Evolutionary conservation across 2,888 invertebrate species (phyloP).

Genomic region (Chymomyza fuscimana): DNA sequence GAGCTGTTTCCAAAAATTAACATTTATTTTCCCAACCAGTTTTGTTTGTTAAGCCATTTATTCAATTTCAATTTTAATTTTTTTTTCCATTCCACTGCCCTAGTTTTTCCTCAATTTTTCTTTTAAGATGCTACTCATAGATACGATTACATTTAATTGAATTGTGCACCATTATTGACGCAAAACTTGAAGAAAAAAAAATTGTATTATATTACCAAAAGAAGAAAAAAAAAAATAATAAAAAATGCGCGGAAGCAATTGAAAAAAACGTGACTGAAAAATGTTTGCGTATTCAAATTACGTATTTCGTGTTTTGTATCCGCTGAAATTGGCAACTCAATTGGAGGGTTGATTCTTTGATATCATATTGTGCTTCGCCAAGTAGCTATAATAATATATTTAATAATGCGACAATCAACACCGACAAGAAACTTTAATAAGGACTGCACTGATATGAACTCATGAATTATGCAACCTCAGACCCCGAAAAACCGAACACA

Average conservation of each 20-base stretch:
- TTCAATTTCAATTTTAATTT: constrained; percentile 58
- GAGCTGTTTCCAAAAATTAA: neutral
- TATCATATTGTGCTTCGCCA: neutral
- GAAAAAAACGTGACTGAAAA: constrained; percentile 61
- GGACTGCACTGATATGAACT: constrained; percentile 19
- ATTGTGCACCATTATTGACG: constrained; percentile 35
- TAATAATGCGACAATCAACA: constrained; percentile 4
- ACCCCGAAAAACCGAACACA: neutral
- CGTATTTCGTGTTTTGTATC: constrained; percentile 25
- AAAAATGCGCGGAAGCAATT: constrained; percentile 49
- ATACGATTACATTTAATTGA: constrained; percentile 78
- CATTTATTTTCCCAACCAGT: neutral
- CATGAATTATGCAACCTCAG: constrained; percentile 59
- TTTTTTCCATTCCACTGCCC: constrained; percentile 16
- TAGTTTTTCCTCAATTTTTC: neutral
- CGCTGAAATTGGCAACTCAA: constrained; percentile 39
- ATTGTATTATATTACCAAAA: constrained; percentile 59
- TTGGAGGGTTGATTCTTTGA: constrained; percentile 28
- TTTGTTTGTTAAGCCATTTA: constrained; percentile 69
- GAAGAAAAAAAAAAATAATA: constrained; percentile 30
- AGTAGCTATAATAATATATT: constrained; percentile 1
- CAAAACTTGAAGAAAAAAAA: constrained; percentile 16
- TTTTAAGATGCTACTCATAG: constrained; percentile 45
- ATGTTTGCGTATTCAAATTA: constrained; percentile 64
- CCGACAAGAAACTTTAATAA: neutral